Base-by-base conservation (phyloP, 2,888 invertebrate species). In the Lamellibrachia satsuma region DNA sequence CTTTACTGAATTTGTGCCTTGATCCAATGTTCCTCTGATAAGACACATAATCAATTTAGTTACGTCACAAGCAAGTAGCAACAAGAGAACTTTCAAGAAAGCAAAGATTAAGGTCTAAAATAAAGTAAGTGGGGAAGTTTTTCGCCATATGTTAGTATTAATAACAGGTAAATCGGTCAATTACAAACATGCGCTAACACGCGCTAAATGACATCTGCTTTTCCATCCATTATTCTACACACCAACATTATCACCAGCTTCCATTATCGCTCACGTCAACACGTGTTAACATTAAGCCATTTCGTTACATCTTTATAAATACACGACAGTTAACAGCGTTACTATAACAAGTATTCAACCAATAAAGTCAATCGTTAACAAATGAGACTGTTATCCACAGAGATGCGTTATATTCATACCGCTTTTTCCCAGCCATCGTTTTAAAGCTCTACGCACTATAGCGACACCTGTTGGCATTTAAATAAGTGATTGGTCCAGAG, bases 221-320 rank as follows among this genome's bases (percentile, higher is more conserved):
- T 57, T 57, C 8, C n/a, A 6, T 22, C n/a, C 2, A 15, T 75
- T 3, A 22, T 22, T 22, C 75, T n/a, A 15, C 15, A 22, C 22
- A 22, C n/a, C n/a, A 75, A 6, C 22, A 22, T n/a, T 8, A 22
- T 22, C 75, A 75, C 75, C 22, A 22, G 6, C 15, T n/a, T 75
- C 22, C 15, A 75, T 75, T 75, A 75, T 75, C 75, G 75, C 75
- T 75, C 75, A 75, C 75, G n/a, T 75, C 75, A 75, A 75, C 75
- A 75, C 75, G 75, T 75, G 75, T 22, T 75, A 75, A 75, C 75
- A 15, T 75, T 75, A 75, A 75, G 4, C 75, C 22, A 22, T 75
- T 15, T 75, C 22, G 57, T 11, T 75, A 75, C 2, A 75, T 75
- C 6, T 4, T 75, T 75, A 75, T 22, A 75, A 22, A 3, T 15